Evolutionary conservation across 2,888 invertebrate species (phyloP).

Genomic region (Parascotia fuliginaria): DNA sequence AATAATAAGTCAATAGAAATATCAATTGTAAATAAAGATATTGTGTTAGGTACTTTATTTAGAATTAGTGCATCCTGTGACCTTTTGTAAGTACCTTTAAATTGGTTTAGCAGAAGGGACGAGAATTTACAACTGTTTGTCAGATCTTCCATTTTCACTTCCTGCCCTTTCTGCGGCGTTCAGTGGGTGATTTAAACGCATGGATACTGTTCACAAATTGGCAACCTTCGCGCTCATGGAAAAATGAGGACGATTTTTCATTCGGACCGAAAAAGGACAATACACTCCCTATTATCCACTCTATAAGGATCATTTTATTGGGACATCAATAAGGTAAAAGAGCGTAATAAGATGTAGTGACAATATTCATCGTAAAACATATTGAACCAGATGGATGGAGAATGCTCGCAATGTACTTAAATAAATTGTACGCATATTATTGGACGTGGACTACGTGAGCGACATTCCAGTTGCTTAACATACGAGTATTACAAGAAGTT

Average conservation of each 20-base stretch:
- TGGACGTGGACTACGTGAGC: conserved; percentile 10
- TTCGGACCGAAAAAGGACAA: conserved; percentile 36
- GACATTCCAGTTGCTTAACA: conserved; percentile 28
- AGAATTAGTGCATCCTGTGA: conserved; percentile 22
- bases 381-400: conserved; percentile 14
- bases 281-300: conserved; percentile 33
- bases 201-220: conserved; percentile 50
- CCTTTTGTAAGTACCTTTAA: conserved; percentile 11
- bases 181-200: conserved; percentile 45
- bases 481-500: conserved; percentile 29
- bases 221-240: conserved; percentile 39
- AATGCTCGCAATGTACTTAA: conserved; percentile 17
- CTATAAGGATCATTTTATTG: conserved; percentile 38
- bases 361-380: conserved; percentile 27
- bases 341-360: conserved; percentile 27
- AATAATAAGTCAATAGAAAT: conserved; percentile 18
- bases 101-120: conserved; percentile 16
- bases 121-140: conserved; percentile 30
- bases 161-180: conserved; percentile 28
- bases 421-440: conserved; percentile 15
- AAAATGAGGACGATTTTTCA: conserved; percentile 48
- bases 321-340: conserved; percentile 29
- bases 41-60: conserved; percentile 5
- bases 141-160: conserved; percentile 29
- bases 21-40: conserved; percentile 9